Evolutionary conservation across 2,888 invertebrate genomes (phyloP).

Genomic region (Erebia palarica): DNA sequence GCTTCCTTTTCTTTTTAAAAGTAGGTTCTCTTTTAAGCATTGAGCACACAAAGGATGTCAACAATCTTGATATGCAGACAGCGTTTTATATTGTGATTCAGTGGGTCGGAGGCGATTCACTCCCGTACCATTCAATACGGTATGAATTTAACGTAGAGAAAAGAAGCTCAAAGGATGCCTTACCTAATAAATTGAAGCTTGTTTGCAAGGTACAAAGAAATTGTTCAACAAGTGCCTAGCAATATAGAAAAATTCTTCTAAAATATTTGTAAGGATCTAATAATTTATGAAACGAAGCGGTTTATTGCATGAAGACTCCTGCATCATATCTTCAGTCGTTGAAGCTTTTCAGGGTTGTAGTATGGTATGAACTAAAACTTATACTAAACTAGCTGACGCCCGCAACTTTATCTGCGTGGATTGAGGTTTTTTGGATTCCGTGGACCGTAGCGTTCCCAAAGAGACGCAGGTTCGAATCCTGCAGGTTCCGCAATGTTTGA

Average conservation of each 20-base stretch:
- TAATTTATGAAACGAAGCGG: too few relatives aligned
- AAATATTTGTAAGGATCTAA: too few relatives aligned
- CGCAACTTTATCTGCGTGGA: too few relatives aligned
- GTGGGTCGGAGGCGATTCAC: constrained; percentile 17
- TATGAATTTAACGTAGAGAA: background rate
- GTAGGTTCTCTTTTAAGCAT: constrained; percentile 6
- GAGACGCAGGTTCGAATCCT: too few relatives aligned
- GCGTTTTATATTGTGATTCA: constrained; percentile 35
- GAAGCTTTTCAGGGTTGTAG: too few relatives aligned
- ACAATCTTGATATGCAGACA: constrained; percentile 35
- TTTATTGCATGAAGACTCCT: too few relatives aligned
- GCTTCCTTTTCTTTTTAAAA: constrained; percentile 15
- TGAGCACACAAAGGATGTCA: constrained; percentile 34
- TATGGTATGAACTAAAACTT: too few relatives aligned
- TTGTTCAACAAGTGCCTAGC: background rate
- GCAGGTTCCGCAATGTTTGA: too few relatives aligned
- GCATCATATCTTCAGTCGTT: too few relatives aligned
- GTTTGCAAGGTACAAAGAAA: background rate
- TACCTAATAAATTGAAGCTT: background rate
- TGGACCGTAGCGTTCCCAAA: too few relatives aligned
- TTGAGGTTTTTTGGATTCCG: too few relatives aligned
- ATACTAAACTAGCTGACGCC: too few relatives aligned
- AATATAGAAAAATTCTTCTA: background rate
- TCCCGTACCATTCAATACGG: constrained; percentile 13
- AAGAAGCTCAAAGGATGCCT: constrained; percentile 11